phyloP scores from a whole-genome alignment of 2,888 invertebrate species.

The Helicoverpa assulta region DNA sequence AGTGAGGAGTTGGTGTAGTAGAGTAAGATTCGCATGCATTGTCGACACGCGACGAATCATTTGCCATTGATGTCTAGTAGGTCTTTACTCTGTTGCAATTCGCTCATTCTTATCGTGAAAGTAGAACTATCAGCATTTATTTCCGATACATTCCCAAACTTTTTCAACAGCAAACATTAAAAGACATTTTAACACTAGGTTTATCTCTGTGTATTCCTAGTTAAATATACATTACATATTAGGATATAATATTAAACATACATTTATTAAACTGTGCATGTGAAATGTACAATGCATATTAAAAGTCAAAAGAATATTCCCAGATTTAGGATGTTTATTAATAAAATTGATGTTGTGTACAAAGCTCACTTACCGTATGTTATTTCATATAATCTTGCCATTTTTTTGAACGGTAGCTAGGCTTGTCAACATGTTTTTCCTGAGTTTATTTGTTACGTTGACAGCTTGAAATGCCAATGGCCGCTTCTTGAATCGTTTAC shows the following conservation, averaged over 20 bases:
- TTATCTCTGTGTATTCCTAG: neutral
- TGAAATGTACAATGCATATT: neutral
- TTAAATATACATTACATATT: neutral
- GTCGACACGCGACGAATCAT: constrained; percentile 49
- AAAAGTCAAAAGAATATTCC: constrained; percentile 13
- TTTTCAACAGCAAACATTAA: constrained; percentile 22
- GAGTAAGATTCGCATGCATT: constrained; percentile 61
- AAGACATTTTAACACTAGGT: constrained; percentile 25
- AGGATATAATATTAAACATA: neutral
- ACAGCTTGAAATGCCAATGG: constrained; percentile 25
- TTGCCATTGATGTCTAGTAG: constrained; percentile 67
- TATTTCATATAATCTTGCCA: constrained; percentile 56
- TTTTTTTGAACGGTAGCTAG: constrained; percentile 26
- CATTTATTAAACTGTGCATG: neutral
- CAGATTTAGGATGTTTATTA: constrained; percentile 12
- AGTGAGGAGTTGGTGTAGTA: constrained; percentile 65
- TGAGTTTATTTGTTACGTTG: constrained; percentile 3
- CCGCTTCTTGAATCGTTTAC: constrained; percentile 41
- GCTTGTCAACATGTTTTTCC: constrained; percentile 11
- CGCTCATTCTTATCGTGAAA: constrained; percentile 15
- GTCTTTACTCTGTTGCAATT: constrained; percentile 21
- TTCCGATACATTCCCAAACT: constrained; percentile 29
- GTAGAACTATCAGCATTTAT: constrained; percentile 35
- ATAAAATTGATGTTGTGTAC: constrained; percentile 14
- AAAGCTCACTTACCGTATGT: constrained; percentile 36